Base-by-base conservation (phyloP, 2,888 invertebrate species). In the Liposcelis brunnea region DNA sequence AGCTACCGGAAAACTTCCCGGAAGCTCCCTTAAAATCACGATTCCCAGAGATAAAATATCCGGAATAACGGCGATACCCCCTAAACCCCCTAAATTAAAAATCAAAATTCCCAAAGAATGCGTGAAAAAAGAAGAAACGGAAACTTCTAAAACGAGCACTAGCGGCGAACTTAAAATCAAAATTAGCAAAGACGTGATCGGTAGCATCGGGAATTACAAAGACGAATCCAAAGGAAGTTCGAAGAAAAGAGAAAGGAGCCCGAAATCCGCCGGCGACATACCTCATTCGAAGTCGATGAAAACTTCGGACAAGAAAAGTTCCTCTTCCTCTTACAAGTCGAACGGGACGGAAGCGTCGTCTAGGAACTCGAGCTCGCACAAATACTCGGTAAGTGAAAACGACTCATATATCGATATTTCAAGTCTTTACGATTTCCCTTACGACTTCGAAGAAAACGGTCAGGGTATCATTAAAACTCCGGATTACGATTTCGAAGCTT, bases 101-200 rank as follows among this genome's bases (percentile, higher is more conserved):
- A 80, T 86, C 42, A 86, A 84, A 61, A 86, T 86, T 44, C 77
- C 81, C 1, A 83, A 81, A 57, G 82, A 83, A 51, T 67, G 78
- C 43, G 61, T 83, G 35, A 75, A 77, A 52, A 56, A 12, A 15
- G 37, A 14, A 40, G 40, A 16, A 6, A 16, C 21, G 12, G 40
- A 40, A 40, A 6, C 8, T 8, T 7, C 40, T 4, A 40, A 40
- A 19, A 42, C 44, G 15, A 19, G 37, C 40, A 19, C 35, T 15
- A 15, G 42, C 5, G 48, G 42, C 4, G 49, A 50, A 42, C 51
- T 57, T 5, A 56, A 55, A 47, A 80, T 85, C 54, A 85, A 84
- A 66, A 84, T 86, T 52, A 75, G 82, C 19, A 82, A 82, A 56
- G 81, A 82, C 51, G 71, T 75, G 47, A 68, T 80, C 40, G 75